These are phyloP conservation scores for Henricia sp. DNA, from an alignment of 53 echinoderm and acorn worm genomes.

Conservation along the genomic window DNA sequence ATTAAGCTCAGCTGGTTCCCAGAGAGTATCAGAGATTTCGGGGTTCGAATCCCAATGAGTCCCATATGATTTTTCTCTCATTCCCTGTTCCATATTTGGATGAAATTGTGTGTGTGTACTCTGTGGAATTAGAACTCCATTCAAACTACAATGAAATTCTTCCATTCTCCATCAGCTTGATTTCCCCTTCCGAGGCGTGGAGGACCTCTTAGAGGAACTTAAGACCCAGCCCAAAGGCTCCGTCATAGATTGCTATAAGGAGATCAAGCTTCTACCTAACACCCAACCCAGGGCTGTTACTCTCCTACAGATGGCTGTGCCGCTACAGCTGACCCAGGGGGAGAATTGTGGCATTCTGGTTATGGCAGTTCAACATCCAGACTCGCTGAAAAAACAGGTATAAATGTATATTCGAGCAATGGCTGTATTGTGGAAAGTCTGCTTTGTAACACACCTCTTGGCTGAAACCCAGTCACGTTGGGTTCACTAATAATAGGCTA, in stretches of 20 bases:
- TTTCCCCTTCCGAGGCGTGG: constrained; percentile 54
- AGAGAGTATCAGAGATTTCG: too few relatives aligned
- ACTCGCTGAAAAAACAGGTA: constrained; percentile 39
- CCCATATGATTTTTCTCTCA: too few relatives aligned
- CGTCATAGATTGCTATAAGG: constrained; percentile 55
- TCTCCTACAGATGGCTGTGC: constrained; percentile 44
- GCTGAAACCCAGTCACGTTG: too few relatives aligned
- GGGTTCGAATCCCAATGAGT: too few relatives aligned
- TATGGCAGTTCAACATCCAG: constrained; percentile 55
- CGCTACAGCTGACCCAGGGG: constrained; percentile 41
- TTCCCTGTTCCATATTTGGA: too few relatives aligned
- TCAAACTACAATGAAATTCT: background rate
- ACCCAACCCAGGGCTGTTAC: constrained; percentile 24
- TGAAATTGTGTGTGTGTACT: too few relatives aligned
- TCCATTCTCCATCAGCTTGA: constrained; percentile 19
- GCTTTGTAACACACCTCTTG: background rate
- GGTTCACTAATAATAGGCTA: too few relatives aligned
- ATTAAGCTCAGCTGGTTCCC: too few relatives aligned
- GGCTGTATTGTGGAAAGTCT: background rate
- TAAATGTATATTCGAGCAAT: too few relatives aligned
- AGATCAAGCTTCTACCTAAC: constrained; percentile 49
- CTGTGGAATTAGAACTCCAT: too few relatives aligned
- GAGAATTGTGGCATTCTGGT: constrained; percentile 54
- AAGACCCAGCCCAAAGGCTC: background rate
- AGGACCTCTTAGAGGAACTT: constrained; percentile 34